These are phyloP conservation scores for Rhineura floridana DNA, from an alignment of 2,113 vertebrate genomes.

Conservation along the genomic window DNA sequence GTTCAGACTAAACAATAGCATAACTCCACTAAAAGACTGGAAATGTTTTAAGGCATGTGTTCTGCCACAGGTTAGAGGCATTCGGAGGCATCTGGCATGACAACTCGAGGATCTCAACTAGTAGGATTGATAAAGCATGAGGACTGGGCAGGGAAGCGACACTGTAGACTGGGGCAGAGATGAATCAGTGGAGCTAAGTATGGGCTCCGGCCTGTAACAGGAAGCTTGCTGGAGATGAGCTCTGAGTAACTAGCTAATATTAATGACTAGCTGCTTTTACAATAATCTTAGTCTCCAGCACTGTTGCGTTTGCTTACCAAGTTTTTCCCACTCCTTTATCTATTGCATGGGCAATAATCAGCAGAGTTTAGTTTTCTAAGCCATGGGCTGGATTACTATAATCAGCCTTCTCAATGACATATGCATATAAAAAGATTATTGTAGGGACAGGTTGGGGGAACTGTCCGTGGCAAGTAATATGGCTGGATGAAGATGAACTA, in stretches of 20 bases:
- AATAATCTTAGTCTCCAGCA: not conserved
- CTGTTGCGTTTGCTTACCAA: not conserved
- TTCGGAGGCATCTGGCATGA: not conserved
- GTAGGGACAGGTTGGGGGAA: not conserved
- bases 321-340: not conserved
- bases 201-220: not conserved
- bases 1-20: slow-evolving; percentile 55
- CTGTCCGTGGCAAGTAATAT: not conserved
- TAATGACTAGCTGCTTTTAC: not conserved
- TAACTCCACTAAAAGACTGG: accelerated
- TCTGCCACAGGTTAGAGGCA: not conserved
- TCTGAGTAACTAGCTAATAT: not conserved
- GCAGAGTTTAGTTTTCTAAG: too few species aligned
- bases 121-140: too few species aligned
- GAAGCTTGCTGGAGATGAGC: accelerated
- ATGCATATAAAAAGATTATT: not conserved
- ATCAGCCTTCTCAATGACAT: not conserved
- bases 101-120: too few species aligned
- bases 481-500: not conserved
- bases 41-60: not conserved
- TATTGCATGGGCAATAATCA: too few species aligned
- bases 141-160: not conserved
- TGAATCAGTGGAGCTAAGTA: not conserved
- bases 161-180: not conserved
- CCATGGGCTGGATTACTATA: not conserved